Evolutionary conservation across 1,140 invertebrate genomes (phyloP).

Genomic region (Drosophila ohnishii): DNA sequence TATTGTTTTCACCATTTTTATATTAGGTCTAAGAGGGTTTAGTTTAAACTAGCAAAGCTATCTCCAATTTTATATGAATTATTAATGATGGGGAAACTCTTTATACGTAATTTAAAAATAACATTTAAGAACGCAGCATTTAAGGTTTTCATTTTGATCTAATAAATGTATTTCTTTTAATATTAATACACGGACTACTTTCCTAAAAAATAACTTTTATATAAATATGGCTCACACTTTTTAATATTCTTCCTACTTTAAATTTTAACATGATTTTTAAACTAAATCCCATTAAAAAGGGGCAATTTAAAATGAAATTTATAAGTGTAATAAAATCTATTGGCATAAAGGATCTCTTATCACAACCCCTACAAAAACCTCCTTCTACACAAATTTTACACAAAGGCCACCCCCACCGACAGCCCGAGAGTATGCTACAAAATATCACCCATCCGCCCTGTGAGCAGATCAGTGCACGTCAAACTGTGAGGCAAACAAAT

Average conservation of each 20-base stretch:
- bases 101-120: no score
- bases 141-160: not conserved
- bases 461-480: slow-evolving; percentile 16
- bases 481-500: slow-evolving; percentile 45
- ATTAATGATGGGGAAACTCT: no score
- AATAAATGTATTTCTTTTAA: not conserved
- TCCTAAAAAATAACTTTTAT: no score
- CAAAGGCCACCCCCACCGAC: no score
- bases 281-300: not conserved
- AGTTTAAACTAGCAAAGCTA: no score
- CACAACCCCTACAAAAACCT: not conserved
- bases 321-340: no score
- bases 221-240: not conserved
- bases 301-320: not conserved
- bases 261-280: not conserved
- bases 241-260: not conserved
- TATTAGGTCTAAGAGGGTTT: no score
- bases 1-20: no score
- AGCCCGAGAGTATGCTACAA: slow-evolving; percentile 55
- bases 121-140: no score
- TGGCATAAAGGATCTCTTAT: not conserved
- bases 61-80: no score
- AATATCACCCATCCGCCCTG: not conserved
- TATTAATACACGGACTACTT: not conserved
- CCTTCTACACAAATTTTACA: not conserved